These are phyloP conservation scores for Tipula confusa DNA, from an alignment of 2,888 invertebrate species.

Conservation along the genomic window DNA sequence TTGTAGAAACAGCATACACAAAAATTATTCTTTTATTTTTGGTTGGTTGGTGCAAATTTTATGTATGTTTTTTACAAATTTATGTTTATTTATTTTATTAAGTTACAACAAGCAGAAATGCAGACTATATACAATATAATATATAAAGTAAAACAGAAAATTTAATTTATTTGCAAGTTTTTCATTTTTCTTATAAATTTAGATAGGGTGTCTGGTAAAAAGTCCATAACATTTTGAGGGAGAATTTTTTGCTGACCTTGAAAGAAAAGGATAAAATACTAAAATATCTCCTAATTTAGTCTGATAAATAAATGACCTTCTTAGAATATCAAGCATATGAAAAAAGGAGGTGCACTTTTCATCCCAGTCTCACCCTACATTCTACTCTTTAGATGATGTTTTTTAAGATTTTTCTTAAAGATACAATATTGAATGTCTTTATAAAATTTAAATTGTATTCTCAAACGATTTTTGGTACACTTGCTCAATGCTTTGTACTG, in stretches of 20 bases:
- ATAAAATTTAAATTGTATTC: neutral
- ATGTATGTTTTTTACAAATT: neutral
- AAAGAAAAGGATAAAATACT: too few species aligned
- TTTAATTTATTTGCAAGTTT: neutral
- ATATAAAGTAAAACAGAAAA: neutral
- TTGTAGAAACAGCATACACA: neutral
- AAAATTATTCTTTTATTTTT: neutral
- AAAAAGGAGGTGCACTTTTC: too few species aligned
- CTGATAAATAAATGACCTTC: too few species aligned
- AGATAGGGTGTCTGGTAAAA: too few species aligned
- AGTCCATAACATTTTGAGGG: too few species aligned
- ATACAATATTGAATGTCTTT: neutral
- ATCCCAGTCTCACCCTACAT: too few species aligned
- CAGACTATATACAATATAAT: neutral
- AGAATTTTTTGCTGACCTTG: too few species aligned
- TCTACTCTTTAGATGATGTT: neutral
- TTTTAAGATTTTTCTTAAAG: neutral
- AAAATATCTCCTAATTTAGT: too few species aligned
- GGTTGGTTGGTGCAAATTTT: neutral
- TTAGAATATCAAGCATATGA: too few species aligned
- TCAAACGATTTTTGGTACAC: neutral
- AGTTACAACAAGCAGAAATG: neutral
- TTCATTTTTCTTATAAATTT: neutral
- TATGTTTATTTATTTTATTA: constrained; percentile 20
- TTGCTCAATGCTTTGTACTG: neutral